Evolutionary conservation across 2,113 vertebrate genomes (phyloP).

Genomic region (Desmodus rotundus): DNA sequence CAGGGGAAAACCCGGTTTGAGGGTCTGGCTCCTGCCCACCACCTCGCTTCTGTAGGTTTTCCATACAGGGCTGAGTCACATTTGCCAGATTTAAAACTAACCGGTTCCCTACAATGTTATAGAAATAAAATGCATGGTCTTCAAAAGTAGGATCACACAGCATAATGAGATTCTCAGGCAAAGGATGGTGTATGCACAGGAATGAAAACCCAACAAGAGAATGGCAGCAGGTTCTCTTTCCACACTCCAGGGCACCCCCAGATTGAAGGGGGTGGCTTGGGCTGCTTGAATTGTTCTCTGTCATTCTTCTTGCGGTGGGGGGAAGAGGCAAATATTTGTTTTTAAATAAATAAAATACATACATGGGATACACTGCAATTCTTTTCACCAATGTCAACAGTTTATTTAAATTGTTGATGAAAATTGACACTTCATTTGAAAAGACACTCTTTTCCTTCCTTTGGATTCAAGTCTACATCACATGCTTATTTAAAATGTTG

Average conservation of each 20-base stretch:
- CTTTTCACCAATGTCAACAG: background rate
- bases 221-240: background rate
- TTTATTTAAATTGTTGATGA: background rate
- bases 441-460: background rate
- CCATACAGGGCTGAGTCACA: no score
- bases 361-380: background rate
- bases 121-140: background rate
- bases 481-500: background rate
- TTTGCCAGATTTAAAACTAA: no score
- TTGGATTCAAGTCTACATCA: background rate
- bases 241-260: background rate
- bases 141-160: background rate
- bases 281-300: background rate
- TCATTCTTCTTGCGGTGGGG: background rate
- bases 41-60: no score
- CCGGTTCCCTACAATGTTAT: no score
- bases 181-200: background rate
- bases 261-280: background rate
- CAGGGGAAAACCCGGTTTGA: no score
- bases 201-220: background rate
- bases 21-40: no score
- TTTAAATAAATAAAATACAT: background rate
- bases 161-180: background rate
- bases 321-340: background rate
- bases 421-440: slow-evolving; percentile 1